These are phyloP conservation scores for Meloe dianella DNA, from an alignment of 2,888 invertebrate species.

Conservation along the genomic window DNA sequence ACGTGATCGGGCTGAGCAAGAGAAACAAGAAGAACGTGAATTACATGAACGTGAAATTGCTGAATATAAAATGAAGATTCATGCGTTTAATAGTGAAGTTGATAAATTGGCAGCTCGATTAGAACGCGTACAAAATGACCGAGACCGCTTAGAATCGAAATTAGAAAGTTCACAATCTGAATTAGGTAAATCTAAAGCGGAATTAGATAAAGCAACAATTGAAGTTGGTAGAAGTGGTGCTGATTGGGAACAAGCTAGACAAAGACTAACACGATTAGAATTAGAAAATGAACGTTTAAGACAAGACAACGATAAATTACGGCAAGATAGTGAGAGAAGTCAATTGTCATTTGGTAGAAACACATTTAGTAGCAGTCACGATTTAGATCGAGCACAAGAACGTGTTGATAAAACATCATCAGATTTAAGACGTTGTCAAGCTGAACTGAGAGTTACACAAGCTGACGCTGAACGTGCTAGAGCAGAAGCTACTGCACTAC, in stretches of 20 bases:
- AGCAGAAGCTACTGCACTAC: constrained; percentile 81
- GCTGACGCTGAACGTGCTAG: constrained; percentile 88
- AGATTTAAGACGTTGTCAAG: constrained; percentile 85
- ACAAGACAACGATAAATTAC: constrained; percentile 73
- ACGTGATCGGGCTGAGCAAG: constrained; percentile 92
- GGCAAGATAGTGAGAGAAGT: constrained; percentile 36
- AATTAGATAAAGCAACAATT: constrained; percentile 87
- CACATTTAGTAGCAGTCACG: constrained; percentile 73
- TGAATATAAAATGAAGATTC: constrained; percentile 93
- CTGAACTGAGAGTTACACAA: constrained; percentile 89
- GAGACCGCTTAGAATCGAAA: constrained; percentile 89
- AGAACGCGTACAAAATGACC: constrained; percentile 88
- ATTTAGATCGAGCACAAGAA: constrained; percentile 82
- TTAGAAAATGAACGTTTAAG: constrained; percentile 89
- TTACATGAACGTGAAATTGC: constrained; percentile 91
- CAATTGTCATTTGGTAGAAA: constrained; percentile 84
- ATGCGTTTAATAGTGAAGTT: constrained; percentile 89
- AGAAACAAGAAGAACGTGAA: constrained; percentile 95
- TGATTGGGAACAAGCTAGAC: constrained; percentile 87
- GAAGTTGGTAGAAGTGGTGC: constrained; percentile 89
- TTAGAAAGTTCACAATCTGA: constrained; percentile 92
- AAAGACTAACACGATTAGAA: constrained; percentile 82
- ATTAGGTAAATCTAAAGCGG: constrained; percentile 92
- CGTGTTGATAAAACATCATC: constrained; percentile 84
- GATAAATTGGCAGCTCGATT: constrained; percentile 86